Evolutionary conservation across 2,888 invertebrate genomes (phyloP), one percentile per base, ranked within the genome.

Genomic region (Dorcus parallelipipedus): DNA sequence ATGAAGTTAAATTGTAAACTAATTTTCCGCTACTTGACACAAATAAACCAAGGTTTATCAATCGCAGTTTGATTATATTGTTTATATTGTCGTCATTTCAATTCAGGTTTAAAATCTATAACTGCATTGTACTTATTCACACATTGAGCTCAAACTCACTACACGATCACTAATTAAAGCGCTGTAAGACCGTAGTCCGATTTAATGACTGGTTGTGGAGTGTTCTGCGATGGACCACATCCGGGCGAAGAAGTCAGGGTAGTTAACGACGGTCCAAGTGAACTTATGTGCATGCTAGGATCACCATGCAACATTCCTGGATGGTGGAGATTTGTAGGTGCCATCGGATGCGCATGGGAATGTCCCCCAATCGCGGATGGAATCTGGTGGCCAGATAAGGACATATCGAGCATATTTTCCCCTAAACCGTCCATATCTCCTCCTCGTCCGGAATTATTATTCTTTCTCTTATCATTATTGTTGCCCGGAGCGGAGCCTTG

Each of bases 111-210:
- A 49, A 10, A 51, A 41, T 57, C 47, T 53, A 42, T 55, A 38
- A 50, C 14, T 40, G 10, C 40, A 52, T 40, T 52, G 48, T 43
- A 50, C 54, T 47, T 49, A 43, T 51, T 40, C 48, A 38, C 52
- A 52, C 56, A 52, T 56, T 56, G 56, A 56, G 56, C 56, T 47
- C 52, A 10, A 55, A 23, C 40, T 56, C 52, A 52, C 56, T 56
- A 56, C 59, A 59, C 59, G 52, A 38, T 52, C 45, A 53, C 26
- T 66, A 60, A 71, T 84, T 87, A 87, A 77, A 86, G 83, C 54
- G 91, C 87, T 76, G 92, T 93, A 72, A 94, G 85, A 77, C 91
- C 93, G 76, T 93, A 93, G 80, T 93, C 93, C 69, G 91, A 90
- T 80, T 93, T 93, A 72, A 91, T 90, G 72, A 87, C 82, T 63